Evolutionary conservation across 2,797 vertebrate genomes (phyloP), one percentile per base, ranked within the genome.

Genomic region (Decapterus maruadsi): DNA sequence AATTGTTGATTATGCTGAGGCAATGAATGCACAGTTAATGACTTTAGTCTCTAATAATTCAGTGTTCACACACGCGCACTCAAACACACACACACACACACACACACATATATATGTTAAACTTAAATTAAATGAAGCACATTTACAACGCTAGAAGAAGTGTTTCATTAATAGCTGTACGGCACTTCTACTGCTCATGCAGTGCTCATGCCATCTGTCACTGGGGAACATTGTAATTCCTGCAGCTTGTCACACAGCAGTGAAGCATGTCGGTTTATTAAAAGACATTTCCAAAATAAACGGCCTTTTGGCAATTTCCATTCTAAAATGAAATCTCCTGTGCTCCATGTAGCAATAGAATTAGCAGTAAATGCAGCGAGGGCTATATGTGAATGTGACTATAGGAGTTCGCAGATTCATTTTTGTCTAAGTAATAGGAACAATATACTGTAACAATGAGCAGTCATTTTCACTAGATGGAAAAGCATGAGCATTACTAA

Each of bases 161-260:
- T 50, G 67, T 64, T 72, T 86, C 77, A 81, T 75, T 82, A 79
- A 79, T 67, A 81, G 69, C 70, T 58, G 8, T 61, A 43, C 10
- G 2, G 68, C 55, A 61, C 72, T 63, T 79, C 19, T 34, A 10
- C 59, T 42, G 68, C 60, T 79, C 77, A 68, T 71, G 71, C 66
- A 43, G 62, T 20, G 60, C 72, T 78, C n/a, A 22, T 64, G 74
- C 75, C 85, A 88, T 87, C 87, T 89, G 86, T 87, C 77, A 64
- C 36, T 13, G 38, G 50, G 46, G 85, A 78, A 68, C 81, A 72
- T 43, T 84, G 43, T 67, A 75, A 76, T 85, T 77, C 74, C 71
- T 70, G 16, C 78, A 72, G 73, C 73, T 72, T 67, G 71, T 79
- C 77, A 83, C 72, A 79, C 60, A 54, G 76, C 64, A 73, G 58